Evolutionary conservation across 2,888 invertebrate species (phyloP), one percentile per base, ranked within the genome.

Genomic region (Dendrolimus pini): DNA sequence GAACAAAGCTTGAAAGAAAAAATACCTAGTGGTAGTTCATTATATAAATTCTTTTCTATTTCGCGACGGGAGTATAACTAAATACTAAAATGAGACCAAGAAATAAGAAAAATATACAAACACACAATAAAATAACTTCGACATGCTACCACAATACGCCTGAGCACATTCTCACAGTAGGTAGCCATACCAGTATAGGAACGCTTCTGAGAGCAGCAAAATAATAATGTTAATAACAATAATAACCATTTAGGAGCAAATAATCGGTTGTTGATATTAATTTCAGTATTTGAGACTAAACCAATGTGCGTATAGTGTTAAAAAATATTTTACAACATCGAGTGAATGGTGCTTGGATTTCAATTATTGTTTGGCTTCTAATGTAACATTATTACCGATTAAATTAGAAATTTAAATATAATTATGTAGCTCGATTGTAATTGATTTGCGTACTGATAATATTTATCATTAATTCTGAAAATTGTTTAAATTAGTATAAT

Each of bases 71-170:
- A 30, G 30, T 30, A 30, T 3, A 30, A 3, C 6, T 30, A 30
- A 30, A 6, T 30, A 30, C 30, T 30, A 30, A 30, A 30, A 30
- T 30, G 30, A 30, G 30, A 30, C 30, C 3, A 6, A 30, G 6
- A 30, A 30, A 30, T 30, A 30, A 30, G 30, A 30, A 30, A 30
- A 30, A 3, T 30, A 30, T 30, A 30, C 6, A 30, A 30, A 30
- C 30, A 30, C 30, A 30, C 30, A 30, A 47, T 10, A 10, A 47
- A 47, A 47, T 47, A 7, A 47, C 47, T 68, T 63, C 65, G 69
- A 72, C 85, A 85, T 84, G 84, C 85, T 72, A 82, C 76, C 80
- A 83, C 77, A 80, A 75, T 75, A 82, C 76, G 66, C 77, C 69
- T 75, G 61, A 79, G 78, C 77, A 77, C 81, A 83, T 82, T 83